A percentile compares a stretch with the other conserved stretches of the same genome.
Evolutionary conservation across 1,140 invertebrate genomes (phyloP).

Genomic region (Mycetomoellerius zeteki): DNA sequence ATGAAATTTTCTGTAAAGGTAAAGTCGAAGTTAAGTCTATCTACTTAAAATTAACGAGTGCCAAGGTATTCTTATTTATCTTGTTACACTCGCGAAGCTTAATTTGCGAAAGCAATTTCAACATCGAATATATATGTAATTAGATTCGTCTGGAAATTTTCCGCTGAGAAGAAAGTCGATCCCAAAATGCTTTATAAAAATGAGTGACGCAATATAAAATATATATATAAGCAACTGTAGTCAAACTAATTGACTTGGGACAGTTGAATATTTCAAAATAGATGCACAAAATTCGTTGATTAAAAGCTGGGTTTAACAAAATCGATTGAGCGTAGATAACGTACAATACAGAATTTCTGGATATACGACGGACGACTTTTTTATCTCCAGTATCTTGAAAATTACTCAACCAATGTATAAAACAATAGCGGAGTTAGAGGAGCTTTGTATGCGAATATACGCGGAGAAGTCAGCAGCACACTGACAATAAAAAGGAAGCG

Average conservation of each 20-base stretch:
- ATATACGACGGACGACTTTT: neutral
- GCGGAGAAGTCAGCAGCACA: neutral
- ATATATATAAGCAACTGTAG: neutral
- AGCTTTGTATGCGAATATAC: conserved; percentile 43
- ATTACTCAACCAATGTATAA: conserved; percentile 4
- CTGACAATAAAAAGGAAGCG: conserved; percentile 51
- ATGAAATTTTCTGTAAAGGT: conserved; percentile 49
- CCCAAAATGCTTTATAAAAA: neutral
- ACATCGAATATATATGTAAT: conserved; percentile 37
- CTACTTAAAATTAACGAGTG: conserved; percentile 60
- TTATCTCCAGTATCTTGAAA: neutral
- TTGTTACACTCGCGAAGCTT: conserved; percentile 29
- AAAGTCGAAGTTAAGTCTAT: conserved; percentile 57
- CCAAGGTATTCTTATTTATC: conserved; percentile 52
- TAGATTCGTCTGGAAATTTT: conserved; percentile 18
- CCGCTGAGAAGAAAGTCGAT: neutral
- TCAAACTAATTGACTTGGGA: neutral
- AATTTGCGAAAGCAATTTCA: conserved; percentile 30
- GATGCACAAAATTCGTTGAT: neutral
- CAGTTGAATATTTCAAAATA: neutral
- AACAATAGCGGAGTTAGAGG: neutral
- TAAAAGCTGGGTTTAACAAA: neutral
- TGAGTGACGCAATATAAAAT: neutral
- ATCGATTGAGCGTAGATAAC: neutral
- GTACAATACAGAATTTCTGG: neutral